Evolutionary conservation across 2,888 invertebrate genomes (phyloP).

Genomic region (Xanthorhoe designata): DNA sequence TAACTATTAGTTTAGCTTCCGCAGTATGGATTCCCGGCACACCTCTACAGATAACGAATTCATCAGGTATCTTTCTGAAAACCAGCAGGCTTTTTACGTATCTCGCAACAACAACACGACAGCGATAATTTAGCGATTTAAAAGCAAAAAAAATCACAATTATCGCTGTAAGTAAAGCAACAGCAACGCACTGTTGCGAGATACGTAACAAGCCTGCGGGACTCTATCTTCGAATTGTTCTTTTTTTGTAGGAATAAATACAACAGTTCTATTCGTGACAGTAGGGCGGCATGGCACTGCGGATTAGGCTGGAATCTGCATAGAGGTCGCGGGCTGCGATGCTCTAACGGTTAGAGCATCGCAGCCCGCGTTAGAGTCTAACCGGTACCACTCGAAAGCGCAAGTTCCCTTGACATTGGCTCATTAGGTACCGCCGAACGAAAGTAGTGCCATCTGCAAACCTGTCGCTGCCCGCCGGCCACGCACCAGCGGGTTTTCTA

Average conservation of each 20-base stretch:
- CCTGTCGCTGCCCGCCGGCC: slow-evolving; percentile 19
- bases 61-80: neutral
- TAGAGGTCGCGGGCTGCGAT: slow-evolving; percentile 14
- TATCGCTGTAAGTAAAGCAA: no score
- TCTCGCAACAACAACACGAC: no score
- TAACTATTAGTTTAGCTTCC: slow-evolving; percentile 1
- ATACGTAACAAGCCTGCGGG: no score
- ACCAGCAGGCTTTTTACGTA: no score
- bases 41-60: neutral
- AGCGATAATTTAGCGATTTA: no score
- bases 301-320: neutral
- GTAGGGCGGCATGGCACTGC: no score
- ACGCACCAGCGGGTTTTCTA: slow-evolving; percentile 22
- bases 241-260: no score
- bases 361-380: no score
- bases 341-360: no score
- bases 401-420: slow-evolving; percentile 43
- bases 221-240: neutral
- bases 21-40: neutral
- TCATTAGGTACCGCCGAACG: slow-evolving; percentile 27
- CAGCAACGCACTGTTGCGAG: no score
- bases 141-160: no score
- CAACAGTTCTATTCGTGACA: no score
- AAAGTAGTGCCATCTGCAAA: slow-evolving; percentile 27
- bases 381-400: slow-evolving; percentile 37